phyloP scores from a whole-genome alignment of 1,140 invertebrate genomes.

The Saccostrea cuccullata region DNA sequence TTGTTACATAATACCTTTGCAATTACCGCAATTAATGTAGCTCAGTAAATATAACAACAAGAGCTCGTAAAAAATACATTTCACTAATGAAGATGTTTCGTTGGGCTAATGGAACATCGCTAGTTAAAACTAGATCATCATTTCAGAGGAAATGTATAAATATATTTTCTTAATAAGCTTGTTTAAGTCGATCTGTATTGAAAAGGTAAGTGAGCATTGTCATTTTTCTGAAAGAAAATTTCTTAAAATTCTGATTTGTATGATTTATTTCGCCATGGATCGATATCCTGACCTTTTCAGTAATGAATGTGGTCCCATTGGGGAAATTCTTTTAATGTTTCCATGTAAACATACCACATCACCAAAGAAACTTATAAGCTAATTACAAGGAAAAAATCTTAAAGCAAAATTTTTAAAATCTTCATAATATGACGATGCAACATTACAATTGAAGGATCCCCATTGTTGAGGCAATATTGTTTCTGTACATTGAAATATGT shows the following conservation, averaged over 20 bases:
- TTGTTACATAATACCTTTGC: background rate
- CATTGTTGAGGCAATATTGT: background rate
- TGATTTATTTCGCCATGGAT: background rate
- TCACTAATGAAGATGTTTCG: background rate
- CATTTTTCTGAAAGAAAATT: background rate
- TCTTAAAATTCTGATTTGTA: background rate
- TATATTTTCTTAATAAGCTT: too few relatives aligned
- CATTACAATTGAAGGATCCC: background rate
- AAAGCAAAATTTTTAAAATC: background rate
- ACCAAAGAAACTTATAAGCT: background rate
- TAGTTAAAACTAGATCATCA: background rate
- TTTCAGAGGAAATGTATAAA: background rate
- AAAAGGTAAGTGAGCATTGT: background rate
- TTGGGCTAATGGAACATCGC: background rate
- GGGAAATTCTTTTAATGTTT: background rate
- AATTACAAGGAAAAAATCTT: background rate
- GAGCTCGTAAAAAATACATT: constrained; percentile 16
- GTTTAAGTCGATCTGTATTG: too few relatives aligned
- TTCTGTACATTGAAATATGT: too few relatives aligned
- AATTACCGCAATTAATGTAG: constrained; percentile 16
- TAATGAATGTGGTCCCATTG: background rate
- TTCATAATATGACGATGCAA: background rate
- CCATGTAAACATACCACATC: too few relatives aligned
- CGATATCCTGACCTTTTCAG: background rate
- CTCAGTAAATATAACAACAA: background rate